These are phyloP conservation scores for Clytia hemisphaerica DNA, from an alignment of 30 jellyfish, hydroid and myxozoan species.

Conservation along the genomic window DNA sequence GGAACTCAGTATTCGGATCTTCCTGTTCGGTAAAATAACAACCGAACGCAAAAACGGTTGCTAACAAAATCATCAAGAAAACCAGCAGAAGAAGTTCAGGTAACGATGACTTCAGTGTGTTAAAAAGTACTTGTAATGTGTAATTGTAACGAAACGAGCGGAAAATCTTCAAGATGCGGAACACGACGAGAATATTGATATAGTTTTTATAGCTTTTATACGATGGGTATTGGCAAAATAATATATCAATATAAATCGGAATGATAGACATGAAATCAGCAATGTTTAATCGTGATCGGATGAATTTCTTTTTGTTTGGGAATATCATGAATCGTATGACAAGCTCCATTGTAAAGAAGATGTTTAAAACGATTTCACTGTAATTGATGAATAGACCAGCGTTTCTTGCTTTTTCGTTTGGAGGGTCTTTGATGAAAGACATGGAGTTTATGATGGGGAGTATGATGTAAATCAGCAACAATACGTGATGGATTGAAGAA, in stretches of 20 bases:
- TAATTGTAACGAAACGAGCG: conserved; percentile 82
- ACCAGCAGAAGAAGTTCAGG: conserved; percentile 81
- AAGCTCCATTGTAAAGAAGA: conserved; percentile 57
- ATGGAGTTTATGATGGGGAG: conserved; percentile 62
- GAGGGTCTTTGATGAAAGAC: conserved; percentile 27
- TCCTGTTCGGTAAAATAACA: conserved; percentile 62
- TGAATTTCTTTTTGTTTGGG: conserved; percentile 53
- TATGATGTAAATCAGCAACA: conserved; percentile 51
- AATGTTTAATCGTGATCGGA: conserved; percentile 55
- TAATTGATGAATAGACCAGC: conserved; percentile 9
- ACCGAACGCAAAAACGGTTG: conserved; percentile 75
- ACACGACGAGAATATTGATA: conserved; percentile 56
- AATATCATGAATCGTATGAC: conserved; percentile 47
- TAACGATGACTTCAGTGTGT: conserved; percentile 66
- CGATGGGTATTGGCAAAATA: no score
- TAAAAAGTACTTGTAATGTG: conserved; percentile 77
- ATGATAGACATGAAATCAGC: conserved; percentile 61
- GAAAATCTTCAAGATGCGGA: conserved; percentile 79
- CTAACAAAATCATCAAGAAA: conserved; percentile 54
- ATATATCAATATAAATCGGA: conserved; percentile 52
- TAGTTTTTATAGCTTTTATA: no score
- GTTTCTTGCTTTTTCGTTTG: conserved; percentile 1
- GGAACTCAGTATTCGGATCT: conserved; percentile 32
- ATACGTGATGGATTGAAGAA: conserved; percentile 37
- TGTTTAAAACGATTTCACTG: conserved; percentile 49